Evolutionary conservation across 2,113 vertebrate species (phyloP).

Genomic region (Pseudorasbora parva): DNA sequence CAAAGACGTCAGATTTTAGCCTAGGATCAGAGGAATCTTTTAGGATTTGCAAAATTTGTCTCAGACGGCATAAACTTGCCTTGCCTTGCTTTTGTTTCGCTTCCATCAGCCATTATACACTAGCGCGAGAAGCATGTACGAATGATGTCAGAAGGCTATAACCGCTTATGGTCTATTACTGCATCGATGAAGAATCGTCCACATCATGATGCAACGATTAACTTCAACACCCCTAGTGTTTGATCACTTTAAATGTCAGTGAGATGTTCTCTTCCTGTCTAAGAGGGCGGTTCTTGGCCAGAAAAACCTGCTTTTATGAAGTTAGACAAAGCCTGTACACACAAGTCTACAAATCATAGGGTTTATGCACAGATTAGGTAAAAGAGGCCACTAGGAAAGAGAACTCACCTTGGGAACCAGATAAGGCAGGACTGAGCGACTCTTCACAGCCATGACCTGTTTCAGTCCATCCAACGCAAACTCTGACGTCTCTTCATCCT

Average conservation of each 20-base stretch:
- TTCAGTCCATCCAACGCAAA: constrained; percentile 97
- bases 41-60: no score
- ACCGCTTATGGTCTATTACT: no score
- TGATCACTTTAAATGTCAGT: not conserved
- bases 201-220: no score
- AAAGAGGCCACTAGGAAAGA: not conserved
- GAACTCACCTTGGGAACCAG: constrained; percentile 92
- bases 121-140: no score
- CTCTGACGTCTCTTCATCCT: constrained; percentile 85
- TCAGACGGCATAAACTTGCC: no score
- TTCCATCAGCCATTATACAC: no score
- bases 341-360: not conserved
- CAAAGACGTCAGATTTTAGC: no score
- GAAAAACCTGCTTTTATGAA: no score
- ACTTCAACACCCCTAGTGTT: not conserved
- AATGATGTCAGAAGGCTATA: no score
- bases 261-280: not conserved
- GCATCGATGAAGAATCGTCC: no score
- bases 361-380: not conserved
- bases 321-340: not conserved
- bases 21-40: no score
- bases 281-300: not conserved
- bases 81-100: no score
- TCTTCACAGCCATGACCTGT: constrained; percentile 99
- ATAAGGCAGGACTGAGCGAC: constrained; percentile 96